phyloP scores from a whole-genome alignment of 1,140 invertebrate species.

The Bombus affinis region DNA sequence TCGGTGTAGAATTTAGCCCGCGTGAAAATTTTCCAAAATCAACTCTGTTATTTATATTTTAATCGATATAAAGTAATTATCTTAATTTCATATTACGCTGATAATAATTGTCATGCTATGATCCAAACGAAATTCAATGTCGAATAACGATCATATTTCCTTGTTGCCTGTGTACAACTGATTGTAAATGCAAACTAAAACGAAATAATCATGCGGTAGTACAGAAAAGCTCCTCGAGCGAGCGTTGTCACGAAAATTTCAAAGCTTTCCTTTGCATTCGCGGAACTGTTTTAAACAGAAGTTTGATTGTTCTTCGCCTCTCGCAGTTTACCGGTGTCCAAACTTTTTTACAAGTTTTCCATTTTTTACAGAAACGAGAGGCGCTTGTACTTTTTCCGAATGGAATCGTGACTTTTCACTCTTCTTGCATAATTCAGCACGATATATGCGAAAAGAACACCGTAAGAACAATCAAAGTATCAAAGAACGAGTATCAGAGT shows the following conservation, averaged over 20 bases:
- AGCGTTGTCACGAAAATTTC: constrained; percentile 3
- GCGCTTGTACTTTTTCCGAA: not conserved
- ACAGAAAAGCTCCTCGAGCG: not conserved
- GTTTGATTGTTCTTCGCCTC: constrained; percentile 2
- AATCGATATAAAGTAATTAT: too few relatives aligned
- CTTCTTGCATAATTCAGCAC: not conserved
- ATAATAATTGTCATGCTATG: not conserved
- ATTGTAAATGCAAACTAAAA: not conserved
- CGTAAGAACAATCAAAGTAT: not conserved
- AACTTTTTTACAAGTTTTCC: constrained; percentile 6
- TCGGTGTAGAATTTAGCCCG: too few relatives aligned
- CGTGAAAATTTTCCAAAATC: too few relatives aligned
- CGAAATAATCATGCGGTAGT: not conserved
- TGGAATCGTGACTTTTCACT: not conserved
- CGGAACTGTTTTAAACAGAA: constrained; percentile 12
- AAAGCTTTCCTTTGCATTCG: not conserved
- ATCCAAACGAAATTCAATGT: not conserved
- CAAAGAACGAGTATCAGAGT: not conserved
- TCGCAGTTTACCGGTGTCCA: constrained; percentile 2
- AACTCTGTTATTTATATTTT: too few relatives aligned
- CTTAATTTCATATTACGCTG: too few relatives aligned
- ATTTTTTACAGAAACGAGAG: constrained; percentile 1
- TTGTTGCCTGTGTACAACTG: not conserved
- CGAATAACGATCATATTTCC: not conserved
- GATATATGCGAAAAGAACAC: not conserved